Evolutionary conservation across 2,888 invertebrate genomes (phyloP).

Genomic region (Sussaba pulchella): DNA sequence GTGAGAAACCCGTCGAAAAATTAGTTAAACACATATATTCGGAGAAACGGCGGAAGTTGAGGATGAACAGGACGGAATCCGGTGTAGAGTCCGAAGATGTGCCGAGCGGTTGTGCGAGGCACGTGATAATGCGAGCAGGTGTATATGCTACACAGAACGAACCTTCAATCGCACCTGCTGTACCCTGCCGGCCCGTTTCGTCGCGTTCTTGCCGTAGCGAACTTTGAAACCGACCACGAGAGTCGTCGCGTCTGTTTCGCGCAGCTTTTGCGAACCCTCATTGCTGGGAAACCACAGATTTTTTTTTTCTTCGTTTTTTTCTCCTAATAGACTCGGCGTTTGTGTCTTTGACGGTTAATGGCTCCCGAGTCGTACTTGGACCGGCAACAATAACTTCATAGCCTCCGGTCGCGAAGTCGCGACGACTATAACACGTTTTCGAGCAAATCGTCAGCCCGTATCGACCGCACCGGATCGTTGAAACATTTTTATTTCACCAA

Average conservation of each 20-base stretch:
- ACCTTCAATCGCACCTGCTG: constrained; percentile 56
- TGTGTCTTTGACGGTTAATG: constrained; percentile 1
- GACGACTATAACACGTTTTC: neutral
- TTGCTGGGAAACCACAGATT: neutral
- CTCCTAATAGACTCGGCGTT: too few species aligned
- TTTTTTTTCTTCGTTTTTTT: neutral
- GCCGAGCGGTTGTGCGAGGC: constrained; percentile 51
- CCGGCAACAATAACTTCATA: constrained; percentile 1
- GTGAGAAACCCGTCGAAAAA: constrained; percentile 6
- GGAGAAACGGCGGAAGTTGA: constrained; percentile 31
- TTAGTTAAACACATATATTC: constrained; percentile 27
- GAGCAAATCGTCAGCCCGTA: neutral
- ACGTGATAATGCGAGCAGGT: constrained; percentile 63
- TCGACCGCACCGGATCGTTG: neutral
- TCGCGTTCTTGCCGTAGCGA: constrained; percentile 21
- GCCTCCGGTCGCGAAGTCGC: neutral
- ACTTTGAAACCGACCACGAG: constrained; percentile 37
- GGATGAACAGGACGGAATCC: neutral
- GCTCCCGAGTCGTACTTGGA: neutral
- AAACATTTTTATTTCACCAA: neutral
- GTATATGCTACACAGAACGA: constrained; percentile 35
- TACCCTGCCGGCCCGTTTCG: constrained; percentile 27
- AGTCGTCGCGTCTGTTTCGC: too few species aligned
- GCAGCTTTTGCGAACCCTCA: constrained; percentile 9
- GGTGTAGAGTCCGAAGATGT: constrained; percentile 45